Evolutionary conservation across 2,797 vertebrate species (phyloP).

Genomic region (Dendrocincla tyrannina): DNA sequence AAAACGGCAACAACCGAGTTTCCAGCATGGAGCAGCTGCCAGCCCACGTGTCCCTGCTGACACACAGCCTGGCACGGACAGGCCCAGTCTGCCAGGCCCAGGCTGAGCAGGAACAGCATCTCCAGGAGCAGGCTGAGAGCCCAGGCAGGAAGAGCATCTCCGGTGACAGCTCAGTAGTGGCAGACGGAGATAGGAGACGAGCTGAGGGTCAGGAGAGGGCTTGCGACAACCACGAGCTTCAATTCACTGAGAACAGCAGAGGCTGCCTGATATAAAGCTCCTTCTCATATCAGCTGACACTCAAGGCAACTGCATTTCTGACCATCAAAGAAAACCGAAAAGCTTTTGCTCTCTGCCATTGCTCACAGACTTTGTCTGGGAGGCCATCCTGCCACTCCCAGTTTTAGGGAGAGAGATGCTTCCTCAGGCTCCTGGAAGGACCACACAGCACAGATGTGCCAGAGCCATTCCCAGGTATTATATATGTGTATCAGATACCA

Average conservation of each 20-base stretch:
- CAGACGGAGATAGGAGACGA: not conserved
- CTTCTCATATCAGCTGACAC: constrained; percentile 6
- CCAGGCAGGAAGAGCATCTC: constrained; percentile 25
- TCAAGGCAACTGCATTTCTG: constrained; percentile 28
- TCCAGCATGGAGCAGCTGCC: constrained; percentile 34
- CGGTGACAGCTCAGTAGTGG: not conserved
- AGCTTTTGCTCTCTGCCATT: not conserved
- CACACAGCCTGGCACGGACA: not conserved
- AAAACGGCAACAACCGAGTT: not conserved
- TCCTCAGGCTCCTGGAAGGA: not conserved
- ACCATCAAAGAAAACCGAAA: constrained; percentile 20
- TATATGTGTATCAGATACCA: not conserved
- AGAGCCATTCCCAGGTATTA: not conserved
- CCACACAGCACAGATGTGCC: not conserved
- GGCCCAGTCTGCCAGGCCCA: not conserved
- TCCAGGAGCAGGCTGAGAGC: constrained; percentile 45
- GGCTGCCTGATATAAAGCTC: constrained; percentile 31
- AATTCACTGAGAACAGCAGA: constrained; percentile 2
- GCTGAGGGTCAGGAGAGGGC: constrained; percentile 8
- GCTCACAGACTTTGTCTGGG: not conserved
- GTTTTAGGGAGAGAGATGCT: not conserved
- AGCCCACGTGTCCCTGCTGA: constrained; percentile 11
- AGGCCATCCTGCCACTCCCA: not conserved
- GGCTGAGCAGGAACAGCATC: constrained; percentile 28
- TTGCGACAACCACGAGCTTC: not conserved